phyloP scores from a whole-genome alignment of 92 coral and sea anemone genomes.

The Porites divaricata region DNA sequence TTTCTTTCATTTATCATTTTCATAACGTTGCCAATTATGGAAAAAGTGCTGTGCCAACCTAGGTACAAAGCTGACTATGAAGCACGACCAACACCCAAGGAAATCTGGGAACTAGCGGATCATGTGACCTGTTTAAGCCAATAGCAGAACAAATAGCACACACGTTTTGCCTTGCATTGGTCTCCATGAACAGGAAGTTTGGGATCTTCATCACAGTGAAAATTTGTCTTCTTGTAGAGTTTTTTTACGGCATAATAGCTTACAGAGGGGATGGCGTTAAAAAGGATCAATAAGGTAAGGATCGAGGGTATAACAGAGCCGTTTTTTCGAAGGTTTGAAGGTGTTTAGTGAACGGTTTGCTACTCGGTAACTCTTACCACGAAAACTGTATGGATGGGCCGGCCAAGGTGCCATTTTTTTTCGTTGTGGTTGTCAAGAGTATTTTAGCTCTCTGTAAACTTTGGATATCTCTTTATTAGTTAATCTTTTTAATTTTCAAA shows the following conservation, averaged over 20 bases:
- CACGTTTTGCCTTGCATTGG: slow-evolving; percentile 29
- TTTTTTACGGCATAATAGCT: slow-evolving; percentile 44
- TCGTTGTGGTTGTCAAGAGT: slow-evolving; percentile 44
- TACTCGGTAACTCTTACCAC: slow-evolving; percentile 26
- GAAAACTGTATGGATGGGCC: slow-evolving; percentile 24
- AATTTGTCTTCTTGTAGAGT: slow-evolving; percentile 63
- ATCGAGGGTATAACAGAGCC: slow-evolving; percentile 30
- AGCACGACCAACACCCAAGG: slow-evolving; percentile 17
- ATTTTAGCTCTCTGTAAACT: neutral
- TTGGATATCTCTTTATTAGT: neutral
- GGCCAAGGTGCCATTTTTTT: slow-evolving; percentile 2
- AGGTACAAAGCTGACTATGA: neutral
- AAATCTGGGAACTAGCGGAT: slow-evolving; percentile 26
- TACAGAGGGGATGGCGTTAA: slow-evolving; percentile 86
- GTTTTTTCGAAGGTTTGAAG: neutral
- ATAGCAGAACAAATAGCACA: slow-evolving; percentile 25
- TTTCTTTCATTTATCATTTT: too few relatives aligned
- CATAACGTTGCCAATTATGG: too few relatives aligned
- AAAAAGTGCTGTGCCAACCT: too few relatives aligned
- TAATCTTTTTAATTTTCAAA: slow-evolving; percentile 9
- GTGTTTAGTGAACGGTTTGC: neutral
- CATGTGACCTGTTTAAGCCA: slow-evolving; percentile 39
- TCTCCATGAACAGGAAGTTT: slow-evolving; percentile 89
- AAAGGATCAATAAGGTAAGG: slow-evolving; percentile 98
- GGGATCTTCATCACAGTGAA: slow-evolving; percentile 58